These are phyloP conservation scores for Taenioides sp. DNA, from an alignment of 2,797 vertebrate genomes.

Conservation along the genomic window DNA sequence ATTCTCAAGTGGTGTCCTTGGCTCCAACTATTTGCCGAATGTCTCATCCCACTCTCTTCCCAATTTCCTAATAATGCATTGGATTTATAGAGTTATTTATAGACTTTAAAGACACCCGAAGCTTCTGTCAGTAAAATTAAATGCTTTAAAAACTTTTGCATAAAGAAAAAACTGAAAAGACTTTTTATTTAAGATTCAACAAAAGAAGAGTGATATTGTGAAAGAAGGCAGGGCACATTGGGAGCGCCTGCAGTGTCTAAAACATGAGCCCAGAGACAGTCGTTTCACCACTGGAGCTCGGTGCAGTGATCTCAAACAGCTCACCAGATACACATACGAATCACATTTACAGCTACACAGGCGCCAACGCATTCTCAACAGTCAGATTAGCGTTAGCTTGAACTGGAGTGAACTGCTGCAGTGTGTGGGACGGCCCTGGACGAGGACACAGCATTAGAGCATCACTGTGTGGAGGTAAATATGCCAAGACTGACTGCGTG, in stretches of 20 bases:
- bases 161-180: background rate
- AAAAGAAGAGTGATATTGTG: slow-evolving; percentile 56
- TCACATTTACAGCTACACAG: slow-evolving; percentile 22
- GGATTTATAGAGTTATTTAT: no score
- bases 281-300: slow-evolving; percentile 69
- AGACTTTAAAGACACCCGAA: no score
- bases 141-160: no score
- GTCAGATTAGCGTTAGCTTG: background rate
- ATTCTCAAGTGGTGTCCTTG: no score
- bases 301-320: slow-evolving; percentile 53
- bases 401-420: background rate
- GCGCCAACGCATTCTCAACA: background rate
- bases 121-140: no score
- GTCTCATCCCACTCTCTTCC: no score
- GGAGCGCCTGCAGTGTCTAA: slow-evolving; percentile 66
- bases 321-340: slow-evolving; percentile 44
- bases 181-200: slow-evolving; percentile 10
- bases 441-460: background rate
- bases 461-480: no score
- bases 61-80: no score
- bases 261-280: slow-evolving; percentile 67
- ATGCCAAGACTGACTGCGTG: no score
- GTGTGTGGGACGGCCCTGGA: background rate
- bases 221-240: slow-evolving; percentile 64
- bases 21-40: no score